Conservation (phyloP, 2,888 invertebrate species). For the Sturmia bella region DNA sequence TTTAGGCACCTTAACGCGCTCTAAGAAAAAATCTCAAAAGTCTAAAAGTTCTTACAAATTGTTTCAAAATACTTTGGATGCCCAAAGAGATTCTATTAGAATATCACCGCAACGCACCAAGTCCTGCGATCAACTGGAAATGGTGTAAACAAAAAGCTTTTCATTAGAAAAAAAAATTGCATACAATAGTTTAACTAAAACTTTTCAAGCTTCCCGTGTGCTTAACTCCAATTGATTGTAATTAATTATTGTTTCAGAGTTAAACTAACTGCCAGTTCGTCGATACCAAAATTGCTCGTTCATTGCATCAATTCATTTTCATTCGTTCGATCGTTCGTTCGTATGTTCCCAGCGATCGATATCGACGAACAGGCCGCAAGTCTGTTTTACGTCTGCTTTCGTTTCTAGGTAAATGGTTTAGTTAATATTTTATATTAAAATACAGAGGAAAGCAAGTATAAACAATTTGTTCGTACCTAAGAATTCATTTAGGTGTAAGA, state of each 20-base stretch:
- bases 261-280: no score
- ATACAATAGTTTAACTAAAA: no score
- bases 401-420: conserved; percentile 59
- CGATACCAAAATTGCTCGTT: no score
- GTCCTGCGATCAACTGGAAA: conserved; percentile 78
- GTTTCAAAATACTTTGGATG: conserved; percentile 74
- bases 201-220: no score
- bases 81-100: conserved; percentile 69
- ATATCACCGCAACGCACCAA: conserved; percentile 75
- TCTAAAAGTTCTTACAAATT: conserved; percentile 76
- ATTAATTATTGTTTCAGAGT: no score
- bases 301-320: no score
- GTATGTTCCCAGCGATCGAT: no score
- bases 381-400: conserved; percentile 12
- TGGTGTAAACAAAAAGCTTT: conserved; percentile 69
- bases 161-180: background rate
- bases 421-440: conserved; percentile 42
- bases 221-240: no score
- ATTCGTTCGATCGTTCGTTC: no score
- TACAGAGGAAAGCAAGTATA: conserved; percentile 53
- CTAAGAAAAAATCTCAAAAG: conserved; percentile 78
- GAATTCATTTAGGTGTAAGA: conserved; percentile 48
- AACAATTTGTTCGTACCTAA: conserved; percentile 56
- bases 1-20: conserved; percentile 73
- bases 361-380: no score